Conservation (phyloP, 2,113 vertebrate species). For the Sminthopsis crassicaudata region DNA sequence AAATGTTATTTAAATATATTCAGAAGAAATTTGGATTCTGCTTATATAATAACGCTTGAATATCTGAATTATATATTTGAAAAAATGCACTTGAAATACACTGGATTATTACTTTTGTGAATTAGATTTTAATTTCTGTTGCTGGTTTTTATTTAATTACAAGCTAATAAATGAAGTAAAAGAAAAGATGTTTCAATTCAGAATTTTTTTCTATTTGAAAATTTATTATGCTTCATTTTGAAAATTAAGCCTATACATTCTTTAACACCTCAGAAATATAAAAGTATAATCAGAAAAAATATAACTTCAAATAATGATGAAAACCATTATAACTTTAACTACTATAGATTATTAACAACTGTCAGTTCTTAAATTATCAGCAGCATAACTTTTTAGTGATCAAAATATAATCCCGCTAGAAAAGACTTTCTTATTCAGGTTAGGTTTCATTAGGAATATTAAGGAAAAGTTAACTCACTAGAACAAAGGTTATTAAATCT, state of each 20-base stretch:
- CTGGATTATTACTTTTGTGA: conserved; percentile 99
- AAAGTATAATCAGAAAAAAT: conserved; percentile 59
- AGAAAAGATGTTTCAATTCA: conserved; percentile 88
- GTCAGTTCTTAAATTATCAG: conserved; percentile 54
- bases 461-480: conserved; percentile 31
- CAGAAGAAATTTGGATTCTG: conserved; percentile 91
- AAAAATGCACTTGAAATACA: conserved; percentile 99
- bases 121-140: conserved; percentile 96
- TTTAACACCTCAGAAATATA: conserved; percentile 54
- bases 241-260: conserved; percentile 51
- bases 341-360: conserved; percentile 57
- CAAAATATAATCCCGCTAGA: conserved; percentile 61
- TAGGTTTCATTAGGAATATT: conserved; percentile 57
- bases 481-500: conserved; percentile 23
- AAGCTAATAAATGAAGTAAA: conserved; percentile 98
- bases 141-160: conserved; percentile 98
- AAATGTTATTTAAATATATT: conserved; percentile 99
- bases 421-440: conserved; percentile 33
- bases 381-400: conserved; percentile 58
- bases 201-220: conserved; percentile 68
- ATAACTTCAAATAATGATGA: background rate
- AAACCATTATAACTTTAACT: conserved; percentile 43
- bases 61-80: conserved; percentile 97
- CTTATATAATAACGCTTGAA: conserved; percentile 95
- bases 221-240: conserved; percentile 55